Percentiles rank a stretch among this genome's conserved stretches.
Evolutionary conservation across 2,888 invertebrate genomes (phyloP).

Genomic region (Octonoba sinensis): DNA sequence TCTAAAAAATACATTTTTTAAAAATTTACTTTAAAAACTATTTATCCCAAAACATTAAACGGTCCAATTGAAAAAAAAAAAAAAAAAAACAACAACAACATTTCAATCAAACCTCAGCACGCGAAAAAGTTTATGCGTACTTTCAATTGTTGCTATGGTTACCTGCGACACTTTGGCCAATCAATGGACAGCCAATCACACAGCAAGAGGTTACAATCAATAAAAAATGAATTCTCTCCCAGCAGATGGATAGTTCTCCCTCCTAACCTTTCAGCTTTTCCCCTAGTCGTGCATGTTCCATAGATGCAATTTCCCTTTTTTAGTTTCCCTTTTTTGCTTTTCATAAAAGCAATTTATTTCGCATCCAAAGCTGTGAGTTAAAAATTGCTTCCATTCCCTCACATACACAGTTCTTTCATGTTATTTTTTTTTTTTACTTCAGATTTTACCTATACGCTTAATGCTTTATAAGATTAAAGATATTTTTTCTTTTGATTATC

Average conservation of each 20-base stretch:
- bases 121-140: slow-evolving; percentile 30
- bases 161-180: slow-evolving; percentile 42
- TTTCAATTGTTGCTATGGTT: slow-evolving; percentile 43
- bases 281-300: background rate
- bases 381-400: too few relatives aligned
- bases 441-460: too few relatives aligned
- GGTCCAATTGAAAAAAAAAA: too few relatives aligned
- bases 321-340: background rate
- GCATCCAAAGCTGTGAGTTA: slow-evolving; percentile 16
- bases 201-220: slow-evolving; percentile 37
- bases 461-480: too few relatives aligned
- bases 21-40: too few relatives aligned
- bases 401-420: too few relatives aligned
- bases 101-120: background rate
- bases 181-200: slow-evolving; percentile 49
- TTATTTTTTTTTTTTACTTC: too few relatives aligned
- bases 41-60: too few relatives aligned
- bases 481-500: too few relatives aligned
- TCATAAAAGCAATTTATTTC: slow-evolving; percentile 37
- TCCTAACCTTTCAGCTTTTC: background rate
- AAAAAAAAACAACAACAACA: background rate
- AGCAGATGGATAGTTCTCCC: too few relatives aligned
- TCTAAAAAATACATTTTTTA: too few relatives aligned
- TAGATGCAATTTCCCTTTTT: slow-evolving; percentile 25
- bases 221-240: slow-evolving; percentile 44